Evolutionary conservation across 2,888 invertebrate species (phyloP).

Genomic region (Agelastica alni): DNA sequence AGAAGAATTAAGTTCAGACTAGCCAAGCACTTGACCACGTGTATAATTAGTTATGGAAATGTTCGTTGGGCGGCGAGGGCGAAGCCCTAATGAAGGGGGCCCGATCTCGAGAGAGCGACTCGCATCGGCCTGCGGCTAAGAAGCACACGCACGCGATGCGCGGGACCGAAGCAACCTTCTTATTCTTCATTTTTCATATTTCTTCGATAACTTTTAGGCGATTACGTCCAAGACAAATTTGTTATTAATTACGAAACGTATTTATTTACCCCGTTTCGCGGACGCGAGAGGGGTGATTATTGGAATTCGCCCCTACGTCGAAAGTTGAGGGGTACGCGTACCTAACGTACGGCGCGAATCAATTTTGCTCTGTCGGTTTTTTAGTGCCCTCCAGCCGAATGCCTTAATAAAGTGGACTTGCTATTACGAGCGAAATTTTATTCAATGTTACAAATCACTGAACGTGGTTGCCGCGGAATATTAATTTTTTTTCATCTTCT

Average conservation of each 20-base stretch:
- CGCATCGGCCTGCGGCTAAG: slow-evolving; percentile 41
- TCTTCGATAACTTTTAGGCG: background rate
- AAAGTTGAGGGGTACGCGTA: slow-evolving; percentile 21
- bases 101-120: slow-evolving; percentile 44
- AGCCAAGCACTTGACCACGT: slow-evolving; percentile 45
- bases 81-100: slow-evolving; percentile 52
- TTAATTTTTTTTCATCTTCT: too few relatives aligned
- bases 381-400: slow-evolving; percentile 15
- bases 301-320: slow-evolving; percentile 25
- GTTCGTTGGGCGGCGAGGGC: slow-evolving; percentile 55
- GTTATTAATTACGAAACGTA: slow-evolving; percentile 15
- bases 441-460: background rate
- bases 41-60: slow-evolving; percentile 58
- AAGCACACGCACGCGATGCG: slow-evolving; percentile 49
- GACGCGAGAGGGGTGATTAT: slow-evolving; percentile 15
- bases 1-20: slow-evolving; percentile 10
- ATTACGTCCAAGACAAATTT: too few relatives aligned
- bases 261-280: slow-evolving; percentile 11
- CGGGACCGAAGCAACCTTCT: slow-evolving; percentile 5
- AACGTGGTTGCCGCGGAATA: too few relatives aligned
- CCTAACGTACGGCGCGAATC: slow-evolving; percentile 23
- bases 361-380: slow-evolving; percentile 26
- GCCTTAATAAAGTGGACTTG: slow-evolving; percentile 23
- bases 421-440: slow-evolving; percentile 12
- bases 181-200: background rate